Evolutionary conservation across 1,140 invertebrate species (phyloP).

Genomic region (Cydia pomonella): DNA sequence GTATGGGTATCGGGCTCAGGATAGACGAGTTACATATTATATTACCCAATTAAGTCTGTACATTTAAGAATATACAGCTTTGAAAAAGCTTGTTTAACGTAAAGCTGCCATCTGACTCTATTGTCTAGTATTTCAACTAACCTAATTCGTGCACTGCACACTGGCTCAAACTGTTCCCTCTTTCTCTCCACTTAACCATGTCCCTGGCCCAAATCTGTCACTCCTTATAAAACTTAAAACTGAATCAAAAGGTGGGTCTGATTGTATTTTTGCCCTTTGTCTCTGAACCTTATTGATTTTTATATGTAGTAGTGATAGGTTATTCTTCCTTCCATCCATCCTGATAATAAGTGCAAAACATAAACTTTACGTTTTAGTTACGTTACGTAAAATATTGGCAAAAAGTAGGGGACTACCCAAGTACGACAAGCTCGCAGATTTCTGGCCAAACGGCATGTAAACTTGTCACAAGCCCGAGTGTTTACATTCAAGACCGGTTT

Average conservation of each 20-base stretch:
- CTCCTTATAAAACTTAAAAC: neutral
- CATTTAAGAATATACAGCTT: no score
- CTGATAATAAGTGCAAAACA: no score
- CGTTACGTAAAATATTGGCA: neutral
- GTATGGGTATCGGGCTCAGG: no score
- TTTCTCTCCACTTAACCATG: slow-evolving; percentile 5
- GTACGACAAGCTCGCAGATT: neutral
- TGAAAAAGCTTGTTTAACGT: neutral
- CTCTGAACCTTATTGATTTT: no score
- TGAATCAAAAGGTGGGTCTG: neutral
- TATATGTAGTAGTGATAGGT: no score
- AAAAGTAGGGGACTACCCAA: neutral
- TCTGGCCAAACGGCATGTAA: neutral
- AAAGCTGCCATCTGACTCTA: neutral
- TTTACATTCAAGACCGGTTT: slow-evolving; percentile 36
- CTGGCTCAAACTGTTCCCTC: neutral
- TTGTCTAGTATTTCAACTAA: neutral
- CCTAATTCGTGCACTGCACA: neutral
- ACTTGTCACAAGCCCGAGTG: slow-evolving; percentile 15
- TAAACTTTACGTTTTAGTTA: neutral
- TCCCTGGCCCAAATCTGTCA: neutral
- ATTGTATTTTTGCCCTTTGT: neutral
- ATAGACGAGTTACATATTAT: no score
- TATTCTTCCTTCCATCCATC: no score
- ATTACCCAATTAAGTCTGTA: no score